phyloP scores from a whole-genome alignment of 2,888 invertebrate species.

The Lepas anatifera region DNA sequence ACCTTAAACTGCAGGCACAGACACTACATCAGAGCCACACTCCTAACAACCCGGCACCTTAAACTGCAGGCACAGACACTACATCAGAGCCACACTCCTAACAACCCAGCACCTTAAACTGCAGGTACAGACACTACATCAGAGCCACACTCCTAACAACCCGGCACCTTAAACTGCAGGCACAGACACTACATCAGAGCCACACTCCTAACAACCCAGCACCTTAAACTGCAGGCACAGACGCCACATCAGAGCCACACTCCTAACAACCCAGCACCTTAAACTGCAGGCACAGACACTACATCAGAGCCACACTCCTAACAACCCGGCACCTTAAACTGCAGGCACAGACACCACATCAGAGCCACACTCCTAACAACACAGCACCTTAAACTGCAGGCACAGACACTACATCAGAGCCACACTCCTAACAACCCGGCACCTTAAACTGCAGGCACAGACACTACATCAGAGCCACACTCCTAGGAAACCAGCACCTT shows the following conservation, averaged over 20 bases:
- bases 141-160: too few relatives aligned
- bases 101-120: neutral
- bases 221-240: conserved; percentile 17
- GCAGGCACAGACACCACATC: neutral
- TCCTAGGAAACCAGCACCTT: too few relatives aligned
- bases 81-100: too few relatives aligned
- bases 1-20: neutral
- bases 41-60: too few relatives aligned
- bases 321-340: neutral
- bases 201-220: too few relatives aligned
- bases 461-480: neutral
- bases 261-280: conserved; percentile 41
- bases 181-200: conserved; percentile 41
- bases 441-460: neutral
- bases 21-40: neutral
- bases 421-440: too few relatives aligned
- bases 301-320: too few relatives aligned
- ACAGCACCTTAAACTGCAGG: neutral
- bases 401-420: neutral
- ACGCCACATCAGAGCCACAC: conserved; percentile 31
- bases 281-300: conserved; percentile 22
- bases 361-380: too few relatives aligned
- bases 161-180: conserved; percentile 25
- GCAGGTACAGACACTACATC: conserved; percentile 37
- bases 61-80: neutral